Evolutionary conservation across 2,113 vertebrate genomes (phyloP).

Genomic region (Sarotherodon lohbergeri): DNA sequence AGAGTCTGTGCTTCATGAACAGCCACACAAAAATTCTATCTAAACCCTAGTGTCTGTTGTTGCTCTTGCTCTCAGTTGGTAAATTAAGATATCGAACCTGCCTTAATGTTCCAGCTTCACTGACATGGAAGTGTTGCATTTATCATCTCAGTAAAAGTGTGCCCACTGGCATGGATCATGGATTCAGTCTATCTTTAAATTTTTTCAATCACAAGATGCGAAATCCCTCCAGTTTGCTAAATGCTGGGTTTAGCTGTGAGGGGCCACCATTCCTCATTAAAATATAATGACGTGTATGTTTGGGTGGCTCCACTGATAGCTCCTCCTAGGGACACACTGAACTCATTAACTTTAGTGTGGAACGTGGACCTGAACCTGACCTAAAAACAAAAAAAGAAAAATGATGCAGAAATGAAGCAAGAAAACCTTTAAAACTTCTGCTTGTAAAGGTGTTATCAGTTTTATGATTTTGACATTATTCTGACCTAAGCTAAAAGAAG

Average conservation of each 20-base stretch:
- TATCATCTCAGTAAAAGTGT: slow-evolving; percentile 35
- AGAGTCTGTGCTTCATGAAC: neutral
- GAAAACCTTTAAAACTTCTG: neutral
- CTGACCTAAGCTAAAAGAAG: neutral
- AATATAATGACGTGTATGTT: neutral
- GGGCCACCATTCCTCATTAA: neutral
- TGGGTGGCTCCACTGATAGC: neutral
- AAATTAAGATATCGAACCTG: neutral
- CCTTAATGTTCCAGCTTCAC: neutral
- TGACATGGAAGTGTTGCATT: slow-evolving; percentile 52
- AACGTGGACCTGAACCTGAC: neutral
- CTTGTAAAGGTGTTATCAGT: neutral
- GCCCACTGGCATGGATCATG: neutral
- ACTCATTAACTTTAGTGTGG: slow-evolving; percentile 9
- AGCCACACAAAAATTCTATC: neutral
- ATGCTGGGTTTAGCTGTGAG: slow-evolving; percentile 8
- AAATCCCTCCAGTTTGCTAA: slow-evolving; percentile 41
- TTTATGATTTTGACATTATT: neutral
- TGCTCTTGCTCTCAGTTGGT: neutral
- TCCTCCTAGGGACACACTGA: neutral
- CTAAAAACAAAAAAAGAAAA: neutral
- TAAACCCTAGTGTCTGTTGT: neutral
- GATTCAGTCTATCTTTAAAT: slow-evolving; percentile 1
- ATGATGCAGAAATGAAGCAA: neutral
- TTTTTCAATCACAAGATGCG: slow-evolving; percentile 28